phyloP scores from a whole-genome alignment of 1,140 invertebrate genomes.

The Chlorops oryzae region DNA sequence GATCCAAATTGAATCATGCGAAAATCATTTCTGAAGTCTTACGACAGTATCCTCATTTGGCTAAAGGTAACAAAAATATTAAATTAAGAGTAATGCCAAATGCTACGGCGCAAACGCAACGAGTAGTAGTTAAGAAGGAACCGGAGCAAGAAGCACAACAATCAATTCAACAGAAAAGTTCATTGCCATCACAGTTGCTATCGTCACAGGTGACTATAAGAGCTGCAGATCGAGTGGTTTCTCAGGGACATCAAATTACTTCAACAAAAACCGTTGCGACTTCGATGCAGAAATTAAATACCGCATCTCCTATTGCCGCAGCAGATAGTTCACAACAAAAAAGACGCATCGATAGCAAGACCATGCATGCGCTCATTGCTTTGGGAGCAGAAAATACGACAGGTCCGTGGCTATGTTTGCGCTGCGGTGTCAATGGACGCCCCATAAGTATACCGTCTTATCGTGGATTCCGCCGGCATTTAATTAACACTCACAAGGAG shows the following conservation, averaged over 20 bases:
- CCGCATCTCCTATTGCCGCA: too few relatives aligned
- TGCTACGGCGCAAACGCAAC: conserved; percentile 32
- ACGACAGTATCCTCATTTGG: conserved; percentile 80
- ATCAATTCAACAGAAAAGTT: conserved; percentile 40
- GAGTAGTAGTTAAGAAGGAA: conserved; percentile 29
- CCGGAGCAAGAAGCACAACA: conserved; percentile 19
- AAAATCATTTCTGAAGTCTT: conserved; percentile 81
- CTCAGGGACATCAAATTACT: too few relatives aligned
- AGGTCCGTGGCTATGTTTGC: conserved; percentile 64
- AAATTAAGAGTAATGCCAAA: conserved; percentile 75
- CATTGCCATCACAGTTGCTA: too few relatives aligned
- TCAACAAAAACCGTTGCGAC: too few relatives aligned
- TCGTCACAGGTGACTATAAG: too few relatives aligned
- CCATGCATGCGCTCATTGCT: conserved; percentile 47
- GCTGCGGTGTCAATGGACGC: conserved; percentile 59
- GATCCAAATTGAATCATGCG: conserved; percentile 63
- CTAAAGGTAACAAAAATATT: conserved; percentile 81
- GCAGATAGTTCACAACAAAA: conserved; percentile 48
- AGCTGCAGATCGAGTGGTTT: too few relatives aligned
- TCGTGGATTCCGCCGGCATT: conserved; percentile 69
- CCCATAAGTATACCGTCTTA: conserved; percentile 68
- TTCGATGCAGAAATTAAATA: too few relatives aligned
- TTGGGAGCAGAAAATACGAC: conserved; percentile 54
- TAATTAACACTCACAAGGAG: conserved; percentile 73
- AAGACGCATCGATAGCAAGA: conserved; percentile 46